Evolutionary conservation across 2,797 vertebrate genomes (phyloP).

Genomic region (Linurgus olivaceus): DNA sequence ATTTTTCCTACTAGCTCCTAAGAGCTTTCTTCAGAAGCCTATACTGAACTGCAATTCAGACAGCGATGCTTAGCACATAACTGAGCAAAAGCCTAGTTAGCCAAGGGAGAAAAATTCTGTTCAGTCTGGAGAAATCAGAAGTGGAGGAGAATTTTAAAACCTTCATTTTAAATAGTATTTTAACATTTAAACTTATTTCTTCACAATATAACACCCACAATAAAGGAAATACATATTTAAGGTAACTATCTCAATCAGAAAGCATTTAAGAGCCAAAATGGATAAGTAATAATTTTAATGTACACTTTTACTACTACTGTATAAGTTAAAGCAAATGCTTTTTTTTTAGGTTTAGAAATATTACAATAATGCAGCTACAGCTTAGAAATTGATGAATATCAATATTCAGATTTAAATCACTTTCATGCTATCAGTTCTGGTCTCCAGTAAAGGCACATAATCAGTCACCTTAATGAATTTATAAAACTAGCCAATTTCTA

Average conservation of each 20-base stretch:
- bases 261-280: neutral
- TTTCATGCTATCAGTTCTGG: neutral
- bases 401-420: neutral
- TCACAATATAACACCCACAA: neutral
- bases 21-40: neutral
- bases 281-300: neutral
- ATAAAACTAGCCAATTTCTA: neutral
- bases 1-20: neutral
- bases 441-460: neutral
- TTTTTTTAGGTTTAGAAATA: neutral
- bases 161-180: neutral
- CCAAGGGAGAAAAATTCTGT: neutral
- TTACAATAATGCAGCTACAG: neutral
- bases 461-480: neutral
- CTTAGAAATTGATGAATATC: neutral
- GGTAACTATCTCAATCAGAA: neutral
- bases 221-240: neutral
- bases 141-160: neutral
- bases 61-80: neutral
- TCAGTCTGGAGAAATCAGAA: neutral
- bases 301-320: neutral
- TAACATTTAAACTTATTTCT: neutral
- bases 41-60: neutral
- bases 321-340: neutral
- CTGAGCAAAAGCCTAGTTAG: neutral